Base-by-base conservation (phyloP, 1,140 invertebrate species). In the Leguminivora glycinivorella region DNA sequence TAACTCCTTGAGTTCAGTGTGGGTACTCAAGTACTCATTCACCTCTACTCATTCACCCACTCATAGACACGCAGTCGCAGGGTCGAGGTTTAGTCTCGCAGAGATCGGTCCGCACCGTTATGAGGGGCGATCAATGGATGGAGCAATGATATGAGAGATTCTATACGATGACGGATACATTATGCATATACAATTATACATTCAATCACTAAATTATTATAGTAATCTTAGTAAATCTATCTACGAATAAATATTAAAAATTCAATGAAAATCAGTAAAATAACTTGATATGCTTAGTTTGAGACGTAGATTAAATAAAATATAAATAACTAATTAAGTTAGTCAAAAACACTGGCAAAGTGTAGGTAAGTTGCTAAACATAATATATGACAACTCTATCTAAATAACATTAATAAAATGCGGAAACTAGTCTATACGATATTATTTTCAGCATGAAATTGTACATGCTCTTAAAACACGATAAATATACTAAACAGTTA, bases 341-440 rank as follows among this genome's bases (percentile, higher is more conserved):
- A 52, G 58, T 56, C 47, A 73, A 74, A 72, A 82, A 81, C 75
- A 76, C 69, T 67, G 58, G 63, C 26, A 63, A 29, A 29, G 58
- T 56, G 56, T 67, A 71, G 17, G 40, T 40, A 77, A 81, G 31
- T 72, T 67, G 52, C 60, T 74, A 77, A 58, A 77, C 77, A 78
- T 72, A 79, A 78, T 72, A 79, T 82, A 80, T 78, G 26, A 56
- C n/a, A 69, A 56, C 12, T 17, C 68, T 56, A 43, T 31, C 31
- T 52, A 81, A 81, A 76, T 75, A 85, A 76, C 22, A n/a, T 71
- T 82, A 84, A 75, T 72, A 81, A 87, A 88, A 88, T 86, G 84
- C 84, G 75, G 79, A 76, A 79, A 84, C 80, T 88, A 88, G 74
- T 77, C 77, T 78, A 79, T 77, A 73, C 76, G 73, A 83, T 78